Percentiles rank a stretch among this genome's conserved stretches.
Evolutionary conservation across 2,888 invertebrate species (phyloP).

Genomic region (Ophion obscuratus): DNA sequence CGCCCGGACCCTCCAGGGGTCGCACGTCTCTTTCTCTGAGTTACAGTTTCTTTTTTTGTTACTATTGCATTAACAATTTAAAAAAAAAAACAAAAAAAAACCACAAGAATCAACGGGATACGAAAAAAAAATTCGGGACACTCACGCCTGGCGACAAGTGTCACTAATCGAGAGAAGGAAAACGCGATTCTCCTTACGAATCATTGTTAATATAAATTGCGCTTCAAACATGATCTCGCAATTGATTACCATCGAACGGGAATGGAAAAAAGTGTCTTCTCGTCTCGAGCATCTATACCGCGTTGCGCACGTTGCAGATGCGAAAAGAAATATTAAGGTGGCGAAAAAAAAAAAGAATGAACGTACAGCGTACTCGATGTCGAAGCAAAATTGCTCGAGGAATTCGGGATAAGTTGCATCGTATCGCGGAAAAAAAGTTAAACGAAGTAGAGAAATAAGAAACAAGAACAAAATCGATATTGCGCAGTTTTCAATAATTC

Average conservation of each 20-base stretch:
- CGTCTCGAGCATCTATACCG: not conserved
- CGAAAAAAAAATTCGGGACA: constrained; percentile 16
- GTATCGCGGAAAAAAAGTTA: not conserved
- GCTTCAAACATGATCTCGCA: constrained; percentile 32
- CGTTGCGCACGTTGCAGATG: not conserved
- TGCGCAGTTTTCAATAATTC: not conserved
- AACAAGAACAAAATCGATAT: not conserved
- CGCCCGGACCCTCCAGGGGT: constrained; percentile 72
- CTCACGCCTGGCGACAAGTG: constrained; percentile 15
- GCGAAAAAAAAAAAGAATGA: constrained; percentile 5
- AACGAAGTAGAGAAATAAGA: constrained; percentile 2
- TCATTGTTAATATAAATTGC: not conserved
- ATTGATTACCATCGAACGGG: not conserved
- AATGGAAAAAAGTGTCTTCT: constrained; percentile 1
- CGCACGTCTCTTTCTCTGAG: constrained; percentile 27
- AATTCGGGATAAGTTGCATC: not conserved
- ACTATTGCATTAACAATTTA: constrained; percentile 63
- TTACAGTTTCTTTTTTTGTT: constrained; percentile 41
- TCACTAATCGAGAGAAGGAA: constrained; percentile 3
- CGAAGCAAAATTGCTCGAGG: constrained; percentile 8
- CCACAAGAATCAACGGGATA: constrained; percentile 31
- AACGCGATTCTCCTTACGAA: not conserved
- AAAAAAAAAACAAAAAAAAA: constrained; percentile 46
- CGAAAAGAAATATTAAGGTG: not conserved
- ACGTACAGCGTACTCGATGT: not conserved